A percentile compares a stretch with the other conserved stretches of the same genome.
Evolutionary conservation across 2,888 invertebrate species (phyloP).

Genomic region (Coenonympha arcania): DNA sequence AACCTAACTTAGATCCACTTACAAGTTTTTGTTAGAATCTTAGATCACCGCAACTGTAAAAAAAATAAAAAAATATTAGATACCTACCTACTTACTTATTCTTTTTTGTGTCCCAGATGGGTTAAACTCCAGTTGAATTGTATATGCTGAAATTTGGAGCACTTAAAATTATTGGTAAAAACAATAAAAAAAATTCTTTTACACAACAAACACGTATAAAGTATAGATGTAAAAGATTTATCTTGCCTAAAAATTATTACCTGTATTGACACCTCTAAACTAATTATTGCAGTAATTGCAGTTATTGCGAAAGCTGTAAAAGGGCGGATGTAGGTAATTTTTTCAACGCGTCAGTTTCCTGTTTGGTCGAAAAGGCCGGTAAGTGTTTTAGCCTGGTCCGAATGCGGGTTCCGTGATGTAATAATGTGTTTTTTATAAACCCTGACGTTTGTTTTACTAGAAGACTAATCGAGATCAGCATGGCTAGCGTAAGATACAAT

Average conservation of each 20-base stretch:
- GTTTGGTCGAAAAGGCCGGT: slow-evolving; percentile 41
- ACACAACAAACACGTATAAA: no score
- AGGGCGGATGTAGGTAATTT: slow-evolving; percentile 66
- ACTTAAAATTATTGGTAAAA: no score
- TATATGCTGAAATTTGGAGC: no score
- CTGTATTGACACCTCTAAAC: slow-evolving; percentile 34
- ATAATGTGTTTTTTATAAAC: slow-evolving; percentile 1
- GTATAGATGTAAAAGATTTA: not conserved
- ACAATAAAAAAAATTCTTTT: no score
- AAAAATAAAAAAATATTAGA: no score
- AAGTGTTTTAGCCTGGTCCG: slow-evolving; percentile 25
- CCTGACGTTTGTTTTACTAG: not conserved
- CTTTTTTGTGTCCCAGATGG: no score
- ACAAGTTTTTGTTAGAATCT: not conserved
- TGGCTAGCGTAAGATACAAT: no score
- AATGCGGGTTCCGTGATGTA: slow-evolving; percentile 27
- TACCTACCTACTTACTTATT: no score
- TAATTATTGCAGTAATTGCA: slow-evolving; percentile 43
- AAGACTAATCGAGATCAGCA: no score
- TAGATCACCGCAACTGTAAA: no score
- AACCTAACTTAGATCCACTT: slow-evolving; percentile 10
- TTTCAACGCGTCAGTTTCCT: slow-evolving; percentile 67
- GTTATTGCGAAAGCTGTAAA: slow-evolving; percentile 57
- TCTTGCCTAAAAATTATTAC: slow-evolving; percentile 2
- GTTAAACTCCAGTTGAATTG: no score